A percentile compares a stretch with the other conserved stretches of the same genome.
Conservation (phyloP, 2,797 vertebrate species). For the Pipistrellus pygmaeus region DNA sequence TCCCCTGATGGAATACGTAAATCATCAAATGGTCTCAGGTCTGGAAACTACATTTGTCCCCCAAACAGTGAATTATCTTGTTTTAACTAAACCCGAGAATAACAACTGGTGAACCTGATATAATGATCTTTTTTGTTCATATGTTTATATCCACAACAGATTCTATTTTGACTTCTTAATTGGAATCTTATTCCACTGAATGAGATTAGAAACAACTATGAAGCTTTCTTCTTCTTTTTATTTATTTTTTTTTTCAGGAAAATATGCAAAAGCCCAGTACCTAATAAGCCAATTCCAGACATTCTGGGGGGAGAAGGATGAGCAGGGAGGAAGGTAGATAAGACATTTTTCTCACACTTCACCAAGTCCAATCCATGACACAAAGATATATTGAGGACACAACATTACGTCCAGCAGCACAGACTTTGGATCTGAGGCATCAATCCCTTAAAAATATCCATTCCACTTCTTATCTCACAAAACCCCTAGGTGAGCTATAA, state of each 20-base stretch:
- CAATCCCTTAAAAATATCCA: background rate
- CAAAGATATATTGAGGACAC: background rate
- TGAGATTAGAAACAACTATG: background rate
- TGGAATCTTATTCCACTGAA: slow-evolving; percentile 14
- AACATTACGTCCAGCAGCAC: background rate
- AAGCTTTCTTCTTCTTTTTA: background rate
- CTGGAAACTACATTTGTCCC: slow-evolving; percentile 44
- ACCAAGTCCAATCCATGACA: background rate
- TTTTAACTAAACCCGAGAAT: slow-evolving; percentile 55
- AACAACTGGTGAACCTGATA: slow-evolving; percentile 34
- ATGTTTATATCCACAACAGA: slow-evolving; percentile 16
- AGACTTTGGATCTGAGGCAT: background rate
- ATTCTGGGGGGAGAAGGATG: background rate
- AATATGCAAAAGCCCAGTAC: background rate
- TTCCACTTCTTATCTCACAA: slow-evolving; percentile 13
- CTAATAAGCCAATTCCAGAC: background rate
- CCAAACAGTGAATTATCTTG: slow-evolving; percentile 42
- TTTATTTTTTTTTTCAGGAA: background rate
- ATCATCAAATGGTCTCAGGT: slow-evolving; percentile 55
- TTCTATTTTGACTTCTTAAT: slow-evolving; percentile 10
- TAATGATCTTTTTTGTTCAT: background rate
- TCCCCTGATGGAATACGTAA: slow-evolving; percentile 59
- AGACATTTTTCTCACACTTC: slow-evolving; percentile 17
- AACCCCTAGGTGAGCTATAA: slow-evolving; percentile 17
- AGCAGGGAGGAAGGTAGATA: background rate